Conservation (phyloP, 2,888 invertebrate genomes). For the Ormyrus pomaceus region DNA sequence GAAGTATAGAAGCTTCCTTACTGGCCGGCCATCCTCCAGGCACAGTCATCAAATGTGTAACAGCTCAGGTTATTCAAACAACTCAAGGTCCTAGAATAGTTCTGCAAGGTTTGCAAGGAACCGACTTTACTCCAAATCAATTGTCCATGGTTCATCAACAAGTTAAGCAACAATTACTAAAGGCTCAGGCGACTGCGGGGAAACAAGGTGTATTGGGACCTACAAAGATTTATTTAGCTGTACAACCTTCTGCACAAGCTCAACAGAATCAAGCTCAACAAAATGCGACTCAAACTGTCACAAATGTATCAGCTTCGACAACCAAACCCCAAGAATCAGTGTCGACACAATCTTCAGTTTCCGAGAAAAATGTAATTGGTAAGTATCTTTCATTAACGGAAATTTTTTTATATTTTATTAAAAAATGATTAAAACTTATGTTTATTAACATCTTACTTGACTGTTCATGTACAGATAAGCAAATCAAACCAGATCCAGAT, state of each 20-base stretch:
- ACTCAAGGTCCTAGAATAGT: conserved; percentile 91
- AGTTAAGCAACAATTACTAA: conserved; percentile 91
- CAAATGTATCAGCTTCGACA: conserved; percentile 59
- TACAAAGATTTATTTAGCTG: conserved; percentile 90
- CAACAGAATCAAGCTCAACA: conserved; percentile 53
- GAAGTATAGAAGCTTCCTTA: conserved; percentile 83
- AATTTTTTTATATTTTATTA: background rate
- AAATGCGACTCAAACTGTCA: conserved; percentile 44
- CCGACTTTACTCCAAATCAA: conserved; percentile 89
- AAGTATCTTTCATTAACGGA: background rate
- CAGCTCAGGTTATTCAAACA: conserved; percentile 91
- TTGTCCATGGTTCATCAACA: conserved; percentile 90
- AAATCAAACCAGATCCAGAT: conserved; percentile 49
- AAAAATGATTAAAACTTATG: background rate
- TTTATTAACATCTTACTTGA: background rate
- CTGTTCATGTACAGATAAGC: conserved; percentile 54
- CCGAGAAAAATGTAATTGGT: conserved; percentile 35
- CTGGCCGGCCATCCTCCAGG: conserved; percentile 89
- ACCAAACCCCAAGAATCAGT: conserved; percentile 7
- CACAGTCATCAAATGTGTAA: conserved; percentile 90
- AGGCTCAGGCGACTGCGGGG: conserved; percentile 92
- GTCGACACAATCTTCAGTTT: background rate
- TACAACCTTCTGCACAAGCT: conserved; percentile 81
- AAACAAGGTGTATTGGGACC: conserved; percentile 91
- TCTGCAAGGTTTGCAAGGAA: conserved; percentile 89